A percentile compares a stretch with the other conserved stretches of the same genome.
These are phyloP conservation scores for Tetragonisca angustula DNA, from an alignment of 2,888 invertebrate genomes.

Conservation along the genomic window DNA sequence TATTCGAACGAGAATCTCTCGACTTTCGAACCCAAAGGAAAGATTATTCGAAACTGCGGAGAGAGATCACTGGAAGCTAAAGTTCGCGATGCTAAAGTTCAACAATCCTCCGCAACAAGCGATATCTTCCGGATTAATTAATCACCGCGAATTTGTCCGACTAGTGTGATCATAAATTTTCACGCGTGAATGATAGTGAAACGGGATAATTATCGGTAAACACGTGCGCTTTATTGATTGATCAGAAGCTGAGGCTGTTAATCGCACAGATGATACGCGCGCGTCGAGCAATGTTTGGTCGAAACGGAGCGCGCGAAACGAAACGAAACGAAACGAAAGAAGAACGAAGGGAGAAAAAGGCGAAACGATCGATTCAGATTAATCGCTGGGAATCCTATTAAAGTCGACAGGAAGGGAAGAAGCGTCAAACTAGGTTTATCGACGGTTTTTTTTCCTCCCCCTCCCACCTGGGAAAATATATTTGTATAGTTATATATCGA, in stretches of 20 bases:
- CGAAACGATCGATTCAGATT: slow-evolving; percentile 49
- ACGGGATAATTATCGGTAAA: slow-evolving; percentile 47
- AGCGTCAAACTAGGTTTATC: slow-evolving; percentile 42
- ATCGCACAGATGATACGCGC: not conserved
- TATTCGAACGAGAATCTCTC: not conserved
- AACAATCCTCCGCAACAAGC: no score
- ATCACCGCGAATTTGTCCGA: not conserved
- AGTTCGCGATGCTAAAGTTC: not conserved
- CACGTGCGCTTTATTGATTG: slow-evolving; percentile 49
- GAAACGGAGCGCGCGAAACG: not conserved
- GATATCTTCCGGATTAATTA: not conserved
- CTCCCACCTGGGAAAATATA: slow-evolving; percentile 41
- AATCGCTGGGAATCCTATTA: slow-evolving; percentile 57
- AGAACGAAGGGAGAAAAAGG: not conserved
- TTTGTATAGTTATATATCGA: slow-evolving; percentile 63
- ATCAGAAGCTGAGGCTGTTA: slow-evolving; percentile 41
- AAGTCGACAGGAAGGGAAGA: slow-evolving; percentile 44
- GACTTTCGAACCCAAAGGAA: not conserved
- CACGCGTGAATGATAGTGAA: slow-evolving; percentile 10
- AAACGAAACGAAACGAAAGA: not conserved
- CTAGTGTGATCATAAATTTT: slow-evolving; percentile 47
- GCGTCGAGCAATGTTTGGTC: slow-evolving; percentile 11
- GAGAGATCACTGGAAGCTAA: not conserved
- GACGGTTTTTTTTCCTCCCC: slow-evolving; percentile 35
- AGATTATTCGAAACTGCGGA: not conserved